Conservation (phyloP, 2,113 vertebrate species). For the Bungarus multicinctus region DNA sequence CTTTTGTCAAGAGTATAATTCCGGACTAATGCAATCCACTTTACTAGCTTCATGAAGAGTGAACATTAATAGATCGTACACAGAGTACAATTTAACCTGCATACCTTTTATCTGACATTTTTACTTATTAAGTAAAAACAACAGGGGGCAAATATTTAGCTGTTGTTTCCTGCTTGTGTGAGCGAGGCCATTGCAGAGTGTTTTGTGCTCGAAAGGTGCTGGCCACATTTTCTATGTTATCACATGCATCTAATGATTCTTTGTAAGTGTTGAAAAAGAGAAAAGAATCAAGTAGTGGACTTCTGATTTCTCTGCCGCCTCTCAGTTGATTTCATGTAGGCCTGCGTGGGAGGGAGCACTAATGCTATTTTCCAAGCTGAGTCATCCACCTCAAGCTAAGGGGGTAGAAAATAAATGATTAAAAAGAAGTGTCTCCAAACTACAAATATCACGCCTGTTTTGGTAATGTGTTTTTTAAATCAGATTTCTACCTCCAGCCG, state of each 20-base stretch:
- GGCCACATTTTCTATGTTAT: neutral
- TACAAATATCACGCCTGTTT: neutral
- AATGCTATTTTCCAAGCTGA: slow-evolving; percentile 17
- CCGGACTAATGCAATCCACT: neutral
- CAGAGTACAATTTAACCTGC: neutral
- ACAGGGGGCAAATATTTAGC: neutral
- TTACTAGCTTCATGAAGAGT: neutral
- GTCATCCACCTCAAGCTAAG: slow-evolving; percentile 25
- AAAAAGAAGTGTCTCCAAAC: neutral
- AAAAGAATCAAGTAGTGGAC: neutral
- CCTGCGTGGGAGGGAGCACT: slow-evolving; percentile 11
- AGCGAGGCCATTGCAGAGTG: neutral
- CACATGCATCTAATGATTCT: neutral
- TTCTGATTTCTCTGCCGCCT: neutral
- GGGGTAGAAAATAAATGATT: slow-evolving; percentile 10
- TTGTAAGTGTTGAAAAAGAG: neutral
- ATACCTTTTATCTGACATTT: neutral
- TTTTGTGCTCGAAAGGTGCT: neutral
- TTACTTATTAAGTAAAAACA: neutral
- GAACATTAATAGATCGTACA: neutral
- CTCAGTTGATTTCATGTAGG: neutral
- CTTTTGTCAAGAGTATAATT: neutral
- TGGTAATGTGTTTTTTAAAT: neutral
- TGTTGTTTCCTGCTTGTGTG: neutral
- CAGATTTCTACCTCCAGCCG: neutral